Base-by-base conservation (phyloP, 2,888 invertebrate species). In the Melanotus villosus region DNA sequence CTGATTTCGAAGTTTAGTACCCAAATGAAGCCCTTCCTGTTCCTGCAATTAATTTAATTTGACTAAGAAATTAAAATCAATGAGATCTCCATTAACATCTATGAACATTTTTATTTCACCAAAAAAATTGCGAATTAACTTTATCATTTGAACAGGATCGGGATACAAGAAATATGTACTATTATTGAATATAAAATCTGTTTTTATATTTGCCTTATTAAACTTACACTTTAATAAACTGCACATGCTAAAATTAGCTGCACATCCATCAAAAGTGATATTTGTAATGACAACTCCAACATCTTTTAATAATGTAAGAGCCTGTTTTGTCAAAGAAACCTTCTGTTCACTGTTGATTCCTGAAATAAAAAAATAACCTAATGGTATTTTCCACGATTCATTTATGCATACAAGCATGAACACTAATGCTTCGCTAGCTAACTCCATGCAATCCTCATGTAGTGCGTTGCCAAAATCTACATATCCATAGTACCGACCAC, bases 201-300 rank as follows among this genome's bases (percentile, higher is more conserved):
- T 12, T 26, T 58, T 41, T 6, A 58, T 7, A 41, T 43, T 9
- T 26, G 14, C 16, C 32, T 16, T 10, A 30, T 23, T 14, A 30
- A 52, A 14, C 66, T 58, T 23, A 2, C 65, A 59, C n/a, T n/a
- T n/a, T n/a, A n/a, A n/a, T n/a, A n/a, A n/a, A n/a, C n/a, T n/a
- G n/a, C n/a, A n/a, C n/a, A 71, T 74, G 4, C 59, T 36, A 14
- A 77, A 63, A 60, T 79, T 77, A 14, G 75, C 65, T 19, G 75
- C 7, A n/a, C 58, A 75, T 54, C 76, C 79, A 73, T 79, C 79
- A 72, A 77, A 79, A 43, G 78, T 78, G 5, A 78, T 10, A 16
- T 73, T 65, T 6, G 73, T 54, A 38, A 75, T 59, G 16, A 19
- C 36, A 16, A 74, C 74, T 7, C 75, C 77, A 38, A 70, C 67